A percentile compares a stretch with the other conserved stretches of the same genome.
Conservation (phyloP, 2,113 vertebrate genomes). For the Onychorhynchus coronatus region DNA sequence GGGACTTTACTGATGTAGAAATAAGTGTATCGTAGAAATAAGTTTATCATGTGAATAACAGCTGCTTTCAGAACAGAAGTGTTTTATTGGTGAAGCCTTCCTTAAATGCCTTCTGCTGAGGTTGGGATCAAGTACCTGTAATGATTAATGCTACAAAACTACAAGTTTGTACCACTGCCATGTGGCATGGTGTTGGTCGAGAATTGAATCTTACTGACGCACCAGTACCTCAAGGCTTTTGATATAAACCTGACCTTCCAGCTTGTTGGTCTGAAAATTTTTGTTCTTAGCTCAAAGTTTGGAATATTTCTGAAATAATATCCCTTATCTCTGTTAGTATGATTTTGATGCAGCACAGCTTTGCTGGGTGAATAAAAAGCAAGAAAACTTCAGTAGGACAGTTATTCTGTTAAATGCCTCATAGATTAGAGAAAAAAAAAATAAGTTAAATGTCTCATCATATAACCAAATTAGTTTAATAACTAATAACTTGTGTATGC, state of each 20-base stretch:
- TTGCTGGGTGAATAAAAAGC: background rate
- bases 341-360: background rate
- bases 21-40: background rate
- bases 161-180: background rate
- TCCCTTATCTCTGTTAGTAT: background rate
- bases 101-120: background rate
- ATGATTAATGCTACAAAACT: background rate
- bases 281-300: background rate
- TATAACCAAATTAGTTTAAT: background rate
- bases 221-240: background rate
- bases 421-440: background rate
- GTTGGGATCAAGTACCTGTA: background rate
- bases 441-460: background rate
- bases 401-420: background rate
- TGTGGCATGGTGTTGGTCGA: background rate
- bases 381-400: background rate
- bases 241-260: background rate
- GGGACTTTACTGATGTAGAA: background rate
- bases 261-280: background rate
- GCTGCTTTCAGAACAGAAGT: background rate
- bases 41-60: background rate
- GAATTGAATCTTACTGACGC: background rate
- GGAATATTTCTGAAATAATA: background rate
- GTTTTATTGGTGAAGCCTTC: background rate
- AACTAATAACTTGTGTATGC: background rate